Evolutionary conservation across 2,113 vertebrate species (phyloP), one percentile per base, ranked within the genome.

Genomic region (Saccopteryx bilineata): DNA sequence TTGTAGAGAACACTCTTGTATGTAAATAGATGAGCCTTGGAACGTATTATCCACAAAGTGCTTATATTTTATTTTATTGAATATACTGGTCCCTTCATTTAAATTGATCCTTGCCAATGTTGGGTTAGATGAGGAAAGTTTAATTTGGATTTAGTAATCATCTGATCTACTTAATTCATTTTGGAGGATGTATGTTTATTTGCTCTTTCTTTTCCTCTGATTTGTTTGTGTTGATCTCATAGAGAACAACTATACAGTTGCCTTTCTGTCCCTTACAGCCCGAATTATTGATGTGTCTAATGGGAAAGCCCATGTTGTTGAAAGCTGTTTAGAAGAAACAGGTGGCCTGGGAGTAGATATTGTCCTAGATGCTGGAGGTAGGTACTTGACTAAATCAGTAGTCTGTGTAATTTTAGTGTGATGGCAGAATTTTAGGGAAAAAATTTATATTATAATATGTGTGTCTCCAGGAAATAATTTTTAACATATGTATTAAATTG

Each of bases 331-430:
- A 97, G 99, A 99, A 98, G 99, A 99, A 98, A 99, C 99, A 0
- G 99, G 99, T 24, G 99, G 99, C 91, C 98, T 99, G 60, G 99
- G 99, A 81, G 99, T 99, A 85, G 99, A 99, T 91, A 99, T 99
- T 28, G 98, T 99, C 11, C 92, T 99, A 26, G 99, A 99, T 94
- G 98, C 99, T 71, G 99, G 99, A 99, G 99, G 99, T 99, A 91
- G 23, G 98, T 92, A 82, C 81, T 50, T 80, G 4, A 19, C 72
- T 81, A 87, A 23, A 11, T 75, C 58, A 58, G n/a, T 9, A 24
- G 14, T 19, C 65, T 91, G 7, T 82, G 10, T 28, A 31, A 26
- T 69, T 46, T 54, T 83, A 71, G 31, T 26, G 10, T 76, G 61
- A 61, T 76, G 21, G 24, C 31, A 63, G 26, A 91, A 66, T 86